A percentile compares a stretch with the other conserved stretches of the same genome.
phyloP scores from a whole-genome alignment of 2,113 vertebrate genomes.

The Perognathus longimembris region DNA sequence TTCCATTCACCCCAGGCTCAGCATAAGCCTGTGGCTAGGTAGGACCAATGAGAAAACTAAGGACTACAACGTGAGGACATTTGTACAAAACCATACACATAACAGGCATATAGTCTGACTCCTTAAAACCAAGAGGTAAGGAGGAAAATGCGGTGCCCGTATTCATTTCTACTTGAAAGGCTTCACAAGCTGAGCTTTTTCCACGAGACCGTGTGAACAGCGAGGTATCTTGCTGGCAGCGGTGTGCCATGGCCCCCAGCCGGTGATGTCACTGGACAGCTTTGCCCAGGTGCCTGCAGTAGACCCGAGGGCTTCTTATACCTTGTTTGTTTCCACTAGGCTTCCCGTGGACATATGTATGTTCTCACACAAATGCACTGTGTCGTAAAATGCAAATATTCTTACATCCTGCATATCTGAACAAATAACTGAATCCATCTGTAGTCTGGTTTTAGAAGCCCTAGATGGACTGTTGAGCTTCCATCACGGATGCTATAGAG shows the following conservation, averaged over 20 bases:
- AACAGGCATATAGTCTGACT: not conserved
- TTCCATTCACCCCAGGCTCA: not conserved
- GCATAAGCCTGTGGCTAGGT: not conserved
- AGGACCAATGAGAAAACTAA: not conserved
- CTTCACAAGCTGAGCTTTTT: not conserved
- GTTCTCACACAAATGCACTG: no score
- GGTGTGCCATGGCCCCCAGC: not conserved
- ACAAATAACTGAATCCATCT: not conserved
- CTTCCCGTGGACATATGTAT: not conserved
- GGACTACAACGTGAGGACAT: not conserved
- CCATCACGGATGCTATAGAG: not conserved
- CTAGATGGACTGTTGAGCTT: not conserved
- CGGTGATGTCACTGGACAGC: not conserved
- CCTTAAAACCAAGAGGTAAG: not conserved
- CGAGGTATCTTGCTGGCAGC: not conserved
- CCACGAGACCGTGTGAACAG: not conserved
- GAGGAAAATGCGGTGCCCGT: not conserved
- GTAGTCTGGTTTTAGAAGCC: not conserved
- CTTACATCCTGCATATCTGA: not conserved
- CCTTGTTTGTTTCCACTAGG: not conserved
- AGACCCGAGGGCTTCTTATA: not conserved
- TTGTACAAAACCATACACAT: not conserved
- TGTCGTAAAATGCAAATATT: not conserved
- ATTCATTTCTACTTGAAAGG: constrained; percentile 10
- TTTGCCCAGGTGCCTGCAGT: not conserved